Evolutionary conservation across 1,140 invertebrate genomes (phyloP), one percentile per base, ranked within the genome.

Genomic region (Drosophila nikananu): DNA sequence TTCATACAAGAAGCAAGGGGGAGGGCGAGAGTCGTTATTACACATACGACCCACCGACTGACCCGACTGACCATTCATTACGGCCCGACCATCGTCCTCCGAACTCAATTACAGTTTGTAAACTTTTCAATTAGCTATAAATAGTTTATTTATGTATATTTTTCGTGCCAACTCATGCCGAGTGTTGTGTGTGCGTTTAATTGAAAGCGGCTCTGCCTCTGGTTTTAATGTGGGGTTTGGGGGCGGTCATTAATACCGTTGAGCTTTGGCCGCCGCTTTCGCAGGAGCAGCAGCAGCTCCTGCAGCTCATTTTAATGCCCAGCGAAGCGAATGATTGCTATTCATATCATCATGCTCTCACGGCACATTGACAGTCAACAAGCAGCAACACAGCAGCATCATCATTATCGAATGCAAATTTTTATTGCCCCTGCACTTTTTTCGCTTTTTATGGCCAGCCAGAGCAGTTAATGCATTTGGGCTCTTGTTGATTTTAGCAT

Each of bases 71-170:
- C 82, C 82, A 81, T 86, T 73, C 83, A 82, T 86, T 89, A 83
- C 73, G 52, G 51, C 61, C 72, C 80, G 30, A 66, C 63, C 64
- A 70, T 74, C 55, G 77, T 71, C 58, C 48, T 72, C 66, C 81
- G 81, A 84, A 89, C 86, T 89, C 86, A 89, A 89, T 89, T 89
- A 89, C 86, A 89, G 86, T 86, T 89, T 89, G 86, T 90, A 89
- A 89, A 89, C 86, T 89, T 89, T 89, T 89, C 86, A 89, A 89
- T 89, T 89, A 89, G 78, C 81, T 64, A 82, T 89, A 90, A 89
- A 89, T 89, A 89, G 86, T 90, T 89, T 84, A 89, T 80, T 80
- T 78, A 79, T 87, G 73, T 80, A 90, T 76, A 82, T 90, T 90
- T 86, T 89, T 89, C 74, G 77, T 89, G 86, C 86, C 76, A 55